phyloP scores from a whole-genome alignment of 2,888 invertebrate genomes.

The Eristalis pertinax region DNA sequence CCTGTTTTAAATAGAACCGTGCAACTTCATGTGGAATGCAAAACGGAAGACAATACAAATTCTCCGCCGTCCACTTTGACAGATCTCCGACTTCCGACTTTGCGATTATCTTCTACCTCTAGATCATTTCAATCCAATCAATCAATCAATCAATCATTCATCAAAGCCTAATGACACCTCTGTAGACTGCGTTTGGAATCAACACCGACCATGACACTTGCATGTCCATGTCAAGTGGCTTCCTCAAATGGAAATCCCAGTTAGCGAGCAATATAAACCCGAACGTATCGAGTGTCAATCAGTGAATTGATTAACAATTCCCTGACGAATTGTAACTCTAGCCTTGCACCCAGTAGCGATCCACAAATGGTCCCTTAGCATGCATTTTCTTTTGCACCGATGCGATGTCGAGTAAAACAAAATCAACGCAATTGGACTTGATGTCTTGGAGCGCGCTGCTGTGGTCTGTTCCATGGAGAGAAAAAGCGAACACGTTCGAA shows the following conservation, averaged over 20 bases:
- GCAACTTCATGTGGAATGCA: not conserved
- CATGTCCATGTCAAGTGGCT: constrained; percentile 15
- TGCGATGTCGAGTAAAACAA: not conserved
- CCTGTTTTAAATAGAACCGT: too few species aligned
- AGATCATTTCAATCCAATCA: not conserved
- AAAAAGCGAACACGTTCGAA: not conserved
- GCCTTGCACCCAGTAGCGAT: constrained; percentile 10
- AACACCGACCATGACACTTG: constrained; percentile 4
- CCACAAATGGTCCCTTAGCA: constrained; percentile 21
- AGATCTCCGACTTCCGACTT: not conserved
- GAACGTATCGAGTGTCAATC: constrained; percentile 55
- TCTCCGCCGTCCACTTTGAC: not conserved
- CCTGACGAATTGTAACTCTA: constrained; percentile 30
- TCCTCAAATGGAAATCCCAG: not conserved
- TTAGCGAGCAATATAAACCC: constrained; percentile 10
- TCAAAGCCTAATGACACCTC: constrained; percentile 11
- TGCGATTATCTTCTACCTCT: not conserved
- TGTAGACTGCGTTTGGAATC: not conserved
- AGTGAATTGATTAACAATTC: constrained; percentile 52
- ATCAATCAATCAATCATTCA: constrained; percentile 32
- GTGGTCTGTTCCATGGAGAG: constrained; percentile 48
- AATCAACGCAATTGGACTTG: not conserved
- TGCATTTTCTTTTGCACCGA: not conserved
- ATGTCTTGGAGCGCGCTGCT: constrained; percentile 45
- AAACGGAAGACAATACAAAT: not conserved